Evolutionary conservation across 2,113 vertebrate genomes (phyloP).

Genomic region (Noturus placidus): DNA sequence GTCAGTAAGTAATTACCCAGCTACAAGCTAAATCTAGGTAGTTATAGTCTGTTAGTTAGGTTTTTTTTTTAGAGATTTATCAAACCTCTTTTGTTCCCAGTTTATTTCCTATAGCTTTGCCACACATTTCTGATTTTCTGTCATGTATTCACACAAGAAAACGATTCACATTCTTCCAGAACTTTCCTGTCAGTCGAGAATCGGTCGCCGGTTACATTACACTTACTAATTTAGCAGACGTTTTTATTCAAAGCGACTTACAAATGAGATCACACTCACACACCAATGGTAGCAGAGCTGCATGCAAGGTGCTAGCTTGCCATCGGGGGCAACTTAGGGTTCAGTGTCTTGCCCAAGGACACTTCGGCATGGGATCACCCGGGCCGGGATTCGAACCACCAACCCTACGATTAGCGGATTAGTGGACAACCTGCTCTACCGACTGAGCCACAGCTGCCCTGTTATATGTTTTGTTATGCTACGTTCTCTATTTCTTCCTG

Average conservation of each 20-base stretch:
- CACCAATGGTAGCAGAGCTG: too few species aligned
- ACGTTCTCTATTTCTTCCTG: constrained; percentile 36
- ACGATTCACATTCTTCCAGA: not conserved
- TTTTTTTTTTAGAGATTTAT: not conserved
- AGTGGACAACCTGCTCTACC: too few species aligned
- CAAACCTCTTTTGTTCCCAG: not conserved
- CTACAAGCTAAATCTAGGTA: not conserved
- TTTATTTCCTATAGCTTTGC: not conserved
- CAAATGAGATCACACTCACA: too few species aligned
- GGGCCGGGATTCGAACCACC: too few species aligned
- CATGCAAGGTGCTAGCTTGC: too few species aligned
- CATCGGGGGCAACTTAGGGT: too few species aligned
- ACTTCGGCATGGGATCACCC: too few species aligned
- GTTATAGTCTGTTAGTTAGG: not conserved
- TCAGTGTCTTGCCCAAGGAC: too few species aligned
- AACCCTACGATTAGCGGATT: too few species aligned
- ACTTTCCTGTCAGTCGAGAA: not conserved
- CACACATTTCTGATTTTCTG: not conserved
- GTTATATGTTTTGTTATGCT: not conserved
- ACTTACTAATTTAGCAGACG: too few species aligned
- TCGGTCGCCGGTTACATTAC: not conserved
- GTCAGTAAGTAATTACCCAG: not conserved
- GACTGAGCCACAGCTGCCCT: too few species aligned
- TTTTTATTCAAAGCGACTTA: too few species aligned
- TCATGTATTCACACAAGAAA: not conserved